A percentile compares a stretch with the other conserved stretches of the same genome.
phyloP scores from a whole-genome alignment of 2,113 vertebrate species.

The Xiphophorus couchianus region DNA sequence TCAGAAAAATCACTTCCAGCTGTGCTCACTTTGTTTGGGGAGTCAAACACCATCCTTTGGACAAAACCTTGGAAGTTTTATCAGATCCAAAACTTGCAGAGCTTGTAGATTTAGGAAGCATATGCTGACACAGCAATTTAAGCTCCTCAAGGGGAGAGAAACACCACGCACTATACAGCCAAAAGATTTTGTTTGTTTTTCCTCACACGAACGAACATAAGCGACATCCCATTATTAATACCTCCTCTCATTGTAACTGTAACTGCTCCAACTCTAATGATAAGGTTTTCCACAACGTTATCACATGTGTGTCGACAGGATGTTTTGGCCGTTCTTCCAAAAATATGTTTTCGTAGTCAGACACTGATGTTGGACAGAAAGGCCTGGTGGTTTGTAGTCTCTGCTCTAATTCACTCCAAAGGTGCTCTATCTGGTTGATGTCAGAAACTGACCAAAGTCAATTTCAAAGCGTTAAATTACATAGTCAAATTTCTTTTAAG shows the following conservation, averaged over 20 bases:
- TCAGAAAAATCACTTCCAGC: not conserved
- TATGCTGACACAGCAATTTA: not conserved
- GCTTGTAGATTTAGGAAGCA: too few species aligned
- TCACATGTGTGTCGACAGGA: too few species aligned
- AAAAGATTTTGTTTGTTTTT: not conserved
- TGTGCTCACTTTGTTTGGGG: not conserved
- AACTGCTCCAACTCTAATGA: not conserved
- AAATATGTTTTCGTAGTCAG: too few species aligned
- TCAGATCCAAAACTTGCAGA: not conserved
- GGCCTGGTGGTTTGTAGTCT: too few species aligned
- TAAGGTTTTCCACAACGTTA: not conserved
- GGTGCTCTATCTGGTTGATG: not conserved
- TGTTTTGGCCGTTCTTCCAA: too few species aligned
- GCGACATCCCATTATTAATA: not conserved
- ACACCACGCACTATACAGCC: not conserved
- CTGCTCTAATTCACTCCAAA: too few species aligned
- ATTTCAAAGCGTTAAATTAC: too few species aligned
- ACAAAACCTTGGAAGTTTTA: not conserved
- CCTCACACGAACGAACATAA: not conserved
- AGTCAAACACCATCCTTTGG: not conserved
- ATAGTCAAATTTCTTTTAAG: too few species aligned
- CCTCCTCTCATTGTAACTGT: not conserved
- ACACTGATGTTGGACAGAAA: too few species aligned
- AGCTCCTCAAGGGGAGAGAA: not conserved
- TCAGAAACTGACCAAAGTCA: not conserved